Base-by-base conservation (phyloP, 2,797 vertebrate genomes). In the Pyrocephalus nanus region DNA sequence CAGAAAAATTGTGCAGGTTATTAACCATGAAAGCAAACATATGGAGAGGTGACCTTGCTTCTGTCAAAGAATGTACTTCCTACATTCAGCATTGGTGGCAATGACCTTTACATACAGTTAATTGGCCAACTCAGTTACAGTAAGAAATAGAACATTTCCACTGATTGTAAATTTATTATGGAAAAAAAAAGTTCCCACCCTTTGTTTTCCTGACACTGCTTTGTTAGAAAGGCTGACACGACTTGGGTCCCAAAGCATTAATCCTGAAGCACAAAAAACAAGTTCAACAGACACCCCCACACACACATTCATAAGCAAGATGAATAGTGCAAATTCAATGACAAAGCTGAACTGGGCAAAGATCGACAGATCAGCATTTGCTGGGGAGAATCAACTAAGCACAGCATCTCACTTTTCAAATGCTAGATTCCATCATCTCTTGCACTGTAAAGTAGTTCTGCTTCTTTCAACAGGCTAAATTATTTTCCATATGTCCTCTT, bases 21-120 rank as follows among this genome's bases (percentile, higher is more conserved):
- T 97, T 96, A 97, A 93, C 92, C 88, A 93, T 77, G 96, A 97
- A 96, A 97, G 95, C 92, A 96, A 96, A 96, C 96, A 96, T 92
- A 97, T 74, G 97, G 95, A 95, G 91, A 89, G 86, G 84, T 97
- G 96, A 96, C 96, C 94, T 97, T 96, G 80, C 60, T 84, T 67
- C 67, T 91, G 86, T 58, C 79, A 78, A 90, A 92, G 78, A 75
- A 92, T 2, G 12, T 30, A 25, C 45, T 81, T 38, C 26, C 23
- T 36, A 47, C 45, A 45, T 25, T 62, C 54, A 61, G 60, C 45
- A 36, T 32, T 72, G 34, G n/a, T 51, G n/a, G 40, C 17, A 69
- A 65, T 29, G 62, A 78, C 72, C 64, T 85, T 69, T 48, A 36
- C 27, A 12, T 77, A 30, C 25, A 53, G 12, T 38, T 48, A 74